Conservation (phyloP, 2,113 vertebrate species). For the Axis porcinus region DNA sequence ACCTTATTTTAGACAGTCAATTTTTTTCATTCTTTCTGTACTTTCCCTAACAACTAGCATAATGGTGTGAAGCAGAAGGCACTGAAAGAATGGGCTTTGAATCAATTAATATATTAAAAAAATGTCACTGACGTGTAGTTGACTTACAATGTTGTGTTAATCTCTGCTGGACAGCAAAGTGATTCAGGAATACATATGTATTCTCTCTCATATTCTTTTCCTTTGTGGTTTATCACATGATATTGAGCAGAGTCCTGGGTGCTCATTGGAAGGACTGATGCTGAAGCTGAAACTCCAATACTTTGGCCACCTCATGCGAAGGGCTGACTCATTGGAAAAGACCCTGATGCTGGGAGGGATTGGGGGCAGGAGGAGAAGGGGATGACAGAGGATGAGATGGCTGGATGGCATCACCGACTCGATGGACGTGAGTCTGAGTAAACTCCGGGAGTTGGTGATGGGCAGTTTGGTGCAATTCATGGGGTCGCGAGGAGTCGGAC, state of each 20-base stretch:
- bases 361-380: no score
- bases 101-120: background rate
- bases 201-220: background rate
- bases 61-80: background rate
- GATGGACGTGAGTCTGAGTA: no score
- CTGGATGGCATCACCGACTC: no score
- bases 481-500: no score
- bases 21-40: background rate
- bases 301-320: no score
- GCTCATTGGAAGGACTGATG: no score
- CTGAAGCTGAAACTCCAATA: no score
- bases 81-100: background rate
- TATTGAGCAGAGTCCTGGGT: background rate
- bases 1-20: background rate
- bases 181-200: background rate
- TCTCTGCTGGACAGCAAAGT: background rate
- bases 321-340: no score
- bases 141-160: background rate
- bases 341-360: no score
- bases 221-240: background rate
- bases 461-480: no score
- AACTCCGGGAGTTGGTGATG: no score
- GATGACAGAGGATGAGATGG: no score
- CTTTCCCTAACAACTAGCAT: background rate
- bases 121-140: background rate